These are phyloP conservation scores for Orthonyx spaldingii DNA, from an alignment of 2,113 vertebrate genomes.

Conservation along the genomic window DNA sequence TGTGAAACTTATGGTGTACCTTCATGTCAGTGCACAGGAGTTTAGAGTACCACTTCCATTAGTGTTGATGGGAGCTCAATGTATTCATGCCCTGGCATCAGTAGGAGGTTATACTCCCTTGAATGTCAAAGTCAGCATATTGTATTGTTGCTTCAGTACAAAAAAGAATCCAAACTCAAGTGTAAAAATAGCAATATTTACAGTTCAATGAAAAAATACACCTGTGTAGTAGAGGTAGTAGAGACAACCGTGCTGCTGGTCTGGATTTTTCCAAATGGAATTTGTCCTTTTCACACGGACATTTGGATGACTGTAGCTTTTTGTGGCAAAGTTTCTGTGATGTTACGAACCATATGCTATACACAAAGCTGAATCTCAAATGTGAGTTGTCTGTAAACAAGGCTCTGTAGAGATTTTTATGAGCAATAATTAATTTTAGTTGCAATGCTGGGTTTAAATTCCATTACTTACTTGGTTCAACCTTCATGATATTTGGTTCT, in stretches of 20 bases:
- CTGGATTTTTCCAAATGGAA: constrained; percentile 25
- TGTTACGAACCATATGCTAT: not conserved
- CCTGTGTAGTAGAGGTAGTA: constrained; percentile 41
- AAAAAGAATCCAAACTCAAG: not conserved
- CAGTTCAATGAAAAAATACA: constrained; percentile 28
- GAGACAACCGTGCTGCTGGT: constrained; percentile 23
- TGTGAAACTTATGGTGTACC: not conserved
- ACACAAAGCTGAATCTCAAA: constrained; percentile 46
- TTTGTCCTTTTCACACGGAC: constrained; percentile 3
- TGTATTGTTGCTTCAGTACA: constrained; percentile 13
- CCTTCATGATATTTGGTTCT: not conserved
- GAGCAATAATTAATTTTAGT: constrained; percentile 57
- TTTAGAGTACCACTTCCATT: not conserved
- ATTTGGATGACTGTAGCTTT: constrained; percentile 31
- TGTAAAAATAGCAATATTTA: constrained; percentile 57
- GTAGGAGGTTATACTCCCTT: not conserved
- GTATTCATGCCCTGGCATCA: not conserved
- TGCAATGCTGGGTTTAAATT: constrained; percentile 43
- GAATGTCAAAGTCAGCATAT: not conserved
- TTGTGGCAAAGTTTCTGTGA: constrained; percentile 59
- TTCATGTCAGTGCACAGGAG: not conserved
- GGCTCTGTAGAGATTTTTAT: constrained; percentile 46
- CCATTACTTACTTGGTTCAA: not conserved
- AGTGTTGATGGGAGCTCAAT: not conserved
- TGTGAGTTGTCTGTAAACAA: constrained; percentile 44